Evolutionary conservation across 2,113 vertebrate species (phyloP).

Genomic region (Parus major): DNA sequence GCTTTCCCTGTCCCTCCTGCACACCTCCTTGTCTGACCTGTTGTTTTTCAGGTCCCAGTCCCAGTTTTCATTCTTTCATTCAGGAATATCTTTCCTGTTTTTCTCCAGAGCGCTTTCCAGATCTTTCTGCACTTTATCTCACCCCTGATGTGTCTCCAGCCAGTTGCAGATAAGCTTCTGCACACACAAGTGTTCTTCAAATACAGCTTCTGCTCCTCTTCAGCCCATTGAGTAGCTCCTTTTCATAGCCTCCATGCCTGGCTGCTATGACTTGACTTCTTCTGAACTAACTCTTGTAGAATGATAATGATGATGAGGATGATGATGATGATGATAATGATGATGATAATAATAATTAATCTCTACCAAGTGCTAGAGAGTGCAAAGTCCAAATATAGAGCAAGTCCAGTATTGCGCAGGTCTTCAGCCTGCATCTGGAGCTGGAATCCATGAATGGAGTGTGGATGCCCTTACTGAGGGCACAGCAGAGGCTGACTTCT

Average conservation of each 20-base stretch:
- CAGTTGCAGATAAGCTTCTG: background rate
- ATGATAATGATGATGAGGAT: no score
- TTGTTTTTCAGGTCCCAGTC: background rate
- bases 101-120: background rate
- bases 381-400: background rate
- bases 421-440: background rate
- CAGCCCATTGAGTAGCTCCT: background rate
- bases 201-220: background rate
- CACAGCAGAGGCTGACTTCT: background rate
- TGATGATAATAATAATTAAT: background rate
- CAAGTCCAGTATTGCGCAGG: background rate
- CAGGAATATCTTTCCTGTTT: background rate
- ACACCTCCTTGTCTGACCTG: background rate
- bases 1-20: background rate
- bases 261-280: background rate
- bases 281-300: background rate
- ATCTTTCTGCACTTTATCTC: background rate
- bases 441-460: background rate
- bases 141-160: background rate
- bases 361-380: background rate
- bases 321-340: no score
- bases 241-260: background rate
- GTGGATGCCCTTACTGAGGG: background rate
- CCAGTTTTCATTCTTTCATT: background rate
- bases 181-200: background rate